Percentiles rank a stretch among this genome's conserved stretches.
phyloP scores from a whole-genome alignment of 2,888 invertebrate species.

The Anoplius nigerrimus region DNA sequence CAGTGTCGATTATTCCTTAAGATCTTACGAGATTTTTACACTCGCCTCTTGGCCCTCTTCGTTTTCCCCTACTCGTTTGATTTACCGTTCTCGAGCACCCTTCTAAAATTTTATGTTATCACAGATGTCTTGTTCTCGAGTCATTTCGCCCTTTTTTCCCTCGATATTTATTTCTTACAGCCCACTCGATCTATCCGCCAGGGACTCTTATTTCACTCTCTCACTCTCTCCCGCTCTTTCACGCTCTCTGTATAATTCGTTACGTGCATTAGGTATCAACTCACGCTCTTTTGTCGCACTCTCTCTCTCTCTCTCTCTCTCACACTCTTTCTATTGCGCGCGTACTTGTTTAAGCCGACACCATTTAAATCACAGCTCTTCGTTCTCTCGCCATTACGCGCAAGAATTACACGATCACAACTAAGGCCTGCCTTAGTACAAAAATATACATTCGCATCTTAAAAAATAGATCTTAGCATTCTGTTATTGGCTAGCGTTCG shows the following conservation, averaged over 20 bases:
- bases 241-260: conserved; percentile 19
- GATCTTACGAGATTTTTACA: not conserved
- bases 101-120: conserved; percentile 63
- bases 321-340: not conserved
- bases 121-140: conserved; percentile 65
- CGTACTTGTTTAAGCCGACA: conserved; percentile 41
- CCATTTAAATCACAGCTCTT: conserved; percentile 57
- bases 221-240: conserved; percentile 20
- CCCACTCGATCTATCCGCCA: conserved; percentile 48
- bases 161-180: conserved; percentile 22
- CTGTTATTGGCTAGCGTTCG: conserved; percentile 65
- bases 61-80: not conserved
- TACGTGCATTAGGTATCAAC: conserved; percentile 2
- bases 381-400: conserved; percentile 40
- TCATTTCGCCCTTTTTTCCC: conserved; percentile 40
- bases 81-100: conserved; percentile 51
- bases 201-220: conserved; percentile 28
- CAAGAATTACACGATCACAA: conserved; percentile 59
- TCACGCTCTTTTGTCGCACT: conserved; percentile 18
- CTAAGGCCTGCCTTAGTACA: conserved; percentile 75
- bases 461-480: conserved; percentile 75
- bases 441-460: conserved; percentile 75
- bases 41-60: not conserved
- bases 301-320: conserved; percentile 3
- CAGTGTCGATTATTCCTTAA: not conserved